Evolutionary conservation across 2,797 vertebrate species (phyloP), one percentile per base, ranked within the genome.

Genomic region (Eutrigla gurnardus): DNA sequence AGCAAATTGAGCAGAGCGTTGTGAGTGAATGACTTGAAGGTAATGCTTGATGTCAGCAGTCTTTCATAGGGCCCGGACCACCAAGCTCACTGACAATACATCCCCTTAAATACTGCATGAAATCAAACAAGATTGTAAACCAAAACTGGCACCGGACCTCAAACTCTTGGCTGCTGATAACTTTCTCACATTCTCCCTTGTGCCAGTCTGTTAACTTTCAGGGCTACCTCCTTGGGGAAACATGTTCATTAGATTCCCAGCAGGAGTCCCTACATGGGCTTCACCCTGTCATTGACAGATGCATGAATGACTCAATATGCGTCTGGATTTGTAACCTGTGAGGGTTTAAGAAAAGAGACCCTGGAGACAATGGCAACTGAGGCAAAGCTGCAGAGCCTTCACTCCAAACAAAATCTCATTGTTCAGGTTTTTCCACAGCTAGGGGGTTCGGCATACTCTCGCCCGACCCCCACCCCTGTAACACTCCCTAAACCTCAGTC

Each of bases 371-470:
- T 87, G 60, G 84, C 81, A 83, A 81, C 79, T 65, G 70, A 86
- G 86, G 86, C 88, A 85, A 88, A 90, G 88, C 87, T 74, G 74
- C 76, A 70, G 59, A 86, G 89, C 87, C 83, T 82, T 87, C 89
- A 86, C 78, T 89, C 89, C 70, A 93, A 92, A 93, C 88, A 92
- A 91, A 91, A 93, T 92, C 77, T 80, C 88, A 92, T 93, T 92
- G 91, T 93, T 90, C 92, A 88, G 89, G 86, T 94, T 25, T 91
- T 87, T 91, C 82, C 87, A 89, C 81, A 92, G 93, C 94, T 90
- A 42, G 70, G 76, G 80, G 86, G 77, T 66, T 60, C 64, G 79
- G 57, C 83, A 88, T 85, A 78, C 73, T 70, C 84, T 73, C 49
- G 8, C 59, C 77, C 60, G 57, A 78, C 91, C 91, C 91, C 90